Conservation (phyloP, 2,113 vertebrate genomes). For the Charina bottae region DNA sequence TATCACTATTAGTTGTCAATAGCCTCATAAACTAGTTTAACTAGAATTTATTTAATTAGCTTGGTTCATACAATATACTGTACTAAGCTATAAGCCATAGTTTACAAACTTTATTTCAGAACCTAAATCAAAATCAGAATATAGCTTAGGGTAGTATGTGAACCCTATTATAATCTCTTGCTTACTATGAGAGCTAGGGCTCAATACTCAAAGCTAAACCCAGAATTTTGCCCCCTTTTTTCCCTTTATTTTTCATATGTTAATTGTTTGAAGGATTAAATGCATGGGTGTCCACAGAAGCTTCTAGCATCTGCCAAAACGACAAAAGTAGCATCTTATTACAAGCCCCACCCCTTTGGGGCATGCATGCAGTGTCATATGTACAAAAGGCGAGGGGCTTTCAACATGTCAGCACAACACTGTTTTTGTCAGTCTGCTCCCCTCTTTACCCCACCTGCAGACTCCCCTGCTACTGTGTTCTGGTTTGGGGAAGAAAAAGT, state of each 20-base stretch:
- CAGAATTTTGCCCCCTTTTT: background rate
- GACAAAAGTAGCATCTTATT: background rate
- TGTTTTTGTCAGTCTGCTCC: background rate
- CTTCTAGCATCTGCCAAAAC: background rate
- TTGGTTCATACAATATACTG: background rate
- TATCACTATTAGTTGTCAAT: background rate
- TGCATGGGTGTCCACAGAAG: background rate
- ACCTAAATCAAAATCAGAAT: background rate
- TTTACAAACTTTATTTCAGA: background rate
- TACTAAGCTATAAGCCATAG: background rate
- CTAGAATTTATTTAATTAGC: background rate
- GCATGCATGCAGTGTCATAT: background rate
- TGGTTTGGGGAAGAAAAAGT: background rate
- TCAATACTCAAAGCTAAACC: background rate
- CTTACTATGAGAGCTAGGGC: background rate
- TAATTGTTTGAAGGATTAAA: background rate
- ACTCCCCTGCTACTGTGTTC: background rate
- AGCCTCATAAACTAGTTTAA: background rate
- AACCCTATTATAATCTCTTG: background rate
- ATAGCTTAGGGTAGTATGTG: background rate
- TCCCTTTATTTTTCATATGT: background rate
- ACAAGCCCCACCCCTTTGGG: background rate
- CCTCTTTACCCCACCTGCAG: background rate
- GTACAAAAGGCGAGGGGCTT: background rate
- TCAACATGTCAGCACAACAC: background rate